Percentiles rank a stretch among this genome's conserved stretches.
Conservation (phyloP, 2,113 vertebrate genomes). For the Erpornis zantholeuca region DNA sequence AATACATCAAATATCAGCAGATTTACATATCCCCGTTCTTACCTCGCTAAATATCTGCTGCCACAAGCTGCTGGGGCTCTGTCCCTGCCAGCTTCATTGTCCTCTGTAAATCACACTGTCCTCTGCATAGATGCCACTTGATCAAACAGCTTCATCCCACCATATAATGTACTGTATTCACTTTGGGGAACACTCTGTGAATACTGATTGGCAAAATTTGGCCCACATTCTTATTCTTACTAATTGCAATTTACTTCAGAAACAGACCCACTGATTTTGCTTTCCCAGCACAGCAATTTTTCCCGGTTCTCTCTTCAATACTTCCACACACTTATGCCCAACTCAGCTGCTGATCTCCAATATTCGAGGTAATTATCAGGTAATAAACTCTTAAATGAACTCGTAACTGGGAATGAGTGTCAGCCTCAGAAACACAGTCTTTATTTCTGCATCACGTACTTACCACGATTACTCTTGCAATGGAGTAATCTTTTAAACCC, state of each 20-base stretch:
- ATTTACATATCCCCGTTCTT: neutral
- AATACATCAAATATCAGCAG: neutral
- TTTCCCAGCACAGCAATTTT: slow-evolving; percentile 16
- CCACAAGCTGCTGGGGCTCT: neutral
- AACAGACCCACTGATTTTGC: slow-evolving; percentile 16
- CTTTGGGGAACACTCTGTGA: neutral
- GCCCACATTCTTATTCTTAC: neutral
- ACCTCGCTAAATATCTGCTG: neutral
- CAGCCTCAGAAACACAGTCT: neutral
- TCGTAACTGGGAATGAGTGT: neutral
- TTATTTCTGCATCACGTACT: neutral
- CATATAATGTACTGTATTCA: neutral
- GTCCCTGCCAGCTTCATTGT: neutral
- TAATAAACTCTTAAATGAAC: neutral
- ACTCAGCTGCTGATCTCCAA: neutral
- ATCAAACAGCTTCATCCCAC: neutral
- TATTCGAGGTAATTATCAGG: neutral
- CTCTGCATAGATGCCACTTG: neutral
- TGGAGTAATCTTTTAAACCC: neutral
- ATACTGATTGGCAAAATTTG: neutral
- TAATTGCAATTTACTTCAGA: slow-evolving; percentile 30
- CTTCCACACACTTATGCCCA: neutral
- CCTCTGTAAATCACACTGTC: neutral
- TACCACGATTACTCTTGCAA: neutral
- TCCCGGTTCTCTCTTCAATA: neutral